Evolutionary conservation across 2,888 invertebrate species (phyloP).

Genomic region (Cantharis flavilabris): DNA sequence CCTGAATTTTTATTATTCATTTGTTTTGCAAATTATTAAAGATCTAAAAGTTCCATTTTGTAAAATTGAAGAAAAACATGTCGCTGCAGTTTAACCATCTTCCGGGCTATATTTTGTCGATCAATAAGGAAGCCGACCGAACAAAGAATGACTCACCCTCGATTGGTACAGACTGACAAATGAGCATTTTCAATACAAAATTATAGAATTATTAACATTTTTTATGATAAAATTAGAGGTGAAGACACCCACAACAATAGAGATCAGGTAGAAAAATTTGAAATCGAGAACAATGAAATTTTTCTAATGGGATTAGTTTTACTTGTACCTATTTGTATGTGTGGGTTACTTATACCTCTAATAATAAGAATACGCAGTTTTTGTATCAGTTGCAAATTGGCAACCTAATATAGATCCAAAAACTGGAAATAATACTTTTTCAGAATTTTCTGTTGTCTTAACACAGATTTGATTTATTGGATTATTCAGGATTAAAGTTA

Average conservation of each 20-base stretch:
- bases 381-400: not conserved
- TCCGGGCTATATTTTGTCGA: slow-evolving; percentile 1
- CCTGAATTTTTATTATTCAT: slow-evolving; percentile 9
- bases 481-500: not conserved
- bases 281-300: not conserved
- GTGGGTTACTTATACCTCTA: not conserved
- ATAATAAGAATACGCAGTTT: not conserved
- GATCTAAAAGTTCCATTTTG: not conserved
- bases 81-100: not conserved
- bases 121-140: slow-evolving; percentile 9
- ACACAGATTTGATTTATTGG: not conserved
- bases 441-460: not conserved
- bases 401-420: not conserved
- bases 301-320: not conserved
- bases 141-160: slow-evolving; percentile 7
- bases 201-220: not conserved
- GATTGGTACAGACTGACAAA: not conserved
- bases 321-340: not conserved
- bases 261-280: not conserved
- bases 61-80: not conserved
- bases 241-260: not conserved
- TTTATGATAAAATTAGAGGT: not conserved
- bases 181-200: not conserved
- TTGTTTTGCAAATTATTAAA: not conserved
- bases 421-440: not conserved